phyloP scores from a whole-genome alignment of 2,797 vertebrate species.

The Acipenser oxyrinchus region DNA sequence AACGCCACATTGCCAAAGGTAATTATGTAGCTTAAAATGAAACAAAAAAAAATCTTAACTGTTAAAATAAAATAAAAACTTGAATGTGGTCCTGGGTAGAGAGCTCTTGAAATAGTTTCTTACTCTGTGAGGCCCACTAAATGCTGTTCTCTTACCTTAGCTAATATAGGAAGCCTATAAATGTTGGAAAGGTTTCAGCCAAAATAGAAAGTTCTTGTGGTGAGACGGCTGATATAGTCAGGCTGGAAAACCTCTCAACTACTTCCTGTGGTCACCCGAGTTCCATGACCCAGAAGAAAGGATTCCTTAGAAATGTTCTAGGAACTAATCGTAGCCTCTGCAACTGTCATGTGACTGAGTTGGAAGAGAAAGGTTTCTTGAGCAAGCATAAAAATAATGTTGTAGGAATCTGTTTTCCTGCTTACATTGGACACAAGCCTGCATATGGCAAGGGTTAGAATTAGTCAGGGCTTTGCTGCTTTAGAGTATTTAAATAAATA shows the following conservation, averaged over 20 bases:
- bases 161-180: constrained; percentile 26
- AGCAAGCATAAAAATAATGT: constrained; percentile 49
- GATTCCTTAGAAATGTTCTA: constrained; percentile 48
- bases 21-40: background rate
- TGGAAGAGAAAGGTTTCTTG: constrained; percentile 48
- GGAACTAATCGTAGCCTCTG: constrained; percentile 27
- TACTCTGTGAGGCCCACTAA: constrained; percentile 10
- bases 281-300: constrained; percentile 59
- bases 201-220: constrained; percentile 80
- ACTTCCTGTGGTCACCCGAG: constrained; percentile 73
- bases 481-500: constrained; percentile 37
- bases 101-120: background rate
- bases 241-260: constrained; percentile 70
- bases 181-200: constrained; percentile 52
- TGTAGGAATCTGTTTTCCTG: constrained; percentile 40
- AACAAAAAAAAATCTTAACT: background rate
- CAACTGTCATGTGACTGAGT: constrained; percentile 37
- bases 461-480: constrained; percentile 20
- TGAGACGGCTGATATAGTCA: constrained; percentile 60
- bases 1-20: background rate
- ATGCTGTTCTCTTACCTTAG: background rate
- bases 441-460: constrained; percentile 30
- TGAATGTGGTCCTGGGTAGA: no score
- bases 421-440: constrained; percentile 44
- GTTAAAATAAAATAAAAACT: no score